Evolutionary conservation across 2,113 vertebrate species (phyloP).

Genomic region (Pelobates fuscus): DNA sequence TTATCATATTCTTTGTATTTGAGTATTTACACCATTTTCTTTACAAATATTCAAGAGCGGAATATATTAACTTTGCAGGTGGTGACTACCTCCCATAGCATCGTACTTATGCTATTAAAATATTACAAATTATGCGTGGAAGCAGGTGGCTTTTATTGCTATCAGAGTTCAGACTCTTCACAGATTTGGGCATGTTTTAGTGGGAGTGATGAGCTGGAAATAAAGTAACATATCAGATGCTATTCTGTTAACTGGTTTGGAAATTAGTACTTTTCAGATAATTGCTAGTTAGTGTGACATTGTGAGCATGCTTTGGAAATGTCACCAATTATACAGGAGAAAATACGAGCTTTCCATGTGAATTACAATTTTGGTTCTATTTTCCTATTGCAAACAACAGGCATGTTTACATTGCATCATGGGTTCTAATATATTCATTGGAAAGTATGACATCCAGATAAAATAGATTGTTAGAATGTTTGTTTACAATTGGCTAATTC

Average conservation of each 20-base stretch:
- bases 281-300: slow-evolving; percentile 35
- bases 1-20: no score
- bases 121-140: slow-evolving; percentile 26
- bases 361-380: slow-evolving; percentile 14
- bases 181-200: slow-evolving; percentile 22
- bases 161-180: background rate
- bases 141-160: slow-evolving; percentile 15
- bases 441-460: background rate
- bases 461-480: slow-evolving; percentile 23
- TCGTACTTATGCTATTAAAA: slow-evolving; percentile 11
- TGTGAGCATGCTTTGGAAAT: slow-evolving; percentile 21
- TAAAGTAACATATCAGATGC: slow-evolving; percentile 22
- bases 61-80: background rate
- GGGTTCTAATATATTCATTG: slow-evolving; percentile 13
- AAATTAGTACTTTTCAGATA: slow-evolving; percentile 38
- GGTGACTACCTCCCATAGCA: background rate
- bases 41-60: background rate
- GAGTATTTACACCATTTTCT: background rate
- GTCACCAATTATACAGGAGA: background rate
- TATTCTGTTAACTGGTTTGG: slow-evolving; percentile 21
- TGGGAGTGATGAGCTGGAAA: slow-evolving; percentile 46
- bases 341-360: background rate
- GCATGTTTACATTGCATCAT: slow-evolving; percentile 20
- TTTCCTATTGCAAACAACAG: slow-evolving; percentile 10
- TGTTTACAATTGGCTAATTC: slow-evolving; percentile 23